A percentile compares a stretch with the other conserved stretches of the same genome.
Evolutionary conservation across 2,888 invertebrate genomes (phyloP).

Genomic region (Melitaea athalia): DNA sequence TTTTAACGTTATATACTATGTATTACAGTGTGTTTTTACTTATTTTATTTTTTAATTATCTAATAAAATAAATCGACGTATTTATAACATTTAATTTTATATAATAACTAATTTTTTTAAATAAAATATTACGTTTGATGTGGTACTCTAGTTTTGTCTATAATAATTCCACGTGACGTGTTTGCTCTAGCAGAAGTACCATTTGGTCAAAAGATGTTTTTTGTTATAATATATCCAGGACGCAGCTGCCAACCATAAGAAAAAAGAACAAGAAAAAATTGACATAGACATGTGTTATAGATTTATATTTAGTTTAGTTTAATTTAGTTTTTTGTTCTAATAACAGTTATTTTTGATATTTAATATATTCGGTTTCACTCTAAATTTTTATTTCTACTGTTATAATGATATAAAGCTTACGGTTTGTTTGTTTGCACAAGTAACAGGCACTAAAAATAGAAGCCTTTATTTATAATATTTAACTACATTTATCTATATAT

Average conservation of each 20-base stretch:
- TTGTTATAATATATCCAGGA: constrained; percentile 1
- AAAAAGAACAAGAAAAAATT: constrained; percentile 8
- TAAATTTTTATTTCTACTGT: no score
- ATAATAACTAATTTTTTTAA: no score
- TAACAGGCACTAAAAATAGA: no score
- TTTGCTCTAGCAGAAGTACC: constrained; percentile 10
- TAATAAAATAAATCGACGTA: background rate
- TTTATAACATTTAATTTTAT: background rate
- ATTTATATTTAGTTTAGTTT: background rate
- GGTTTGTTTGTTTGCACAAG: no score
- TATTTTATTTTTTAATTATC: background rate
- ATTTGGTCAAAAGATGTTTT: constrained; percentile 15
- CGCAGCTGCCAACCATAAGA: constrained; percentile 19
- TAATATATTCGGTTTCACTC: no score
- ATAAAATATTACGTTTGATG: background rate
- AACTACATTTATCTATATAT: no score
- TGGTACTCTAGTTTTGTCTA: background rate
- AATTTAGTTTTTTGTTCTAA: no score
- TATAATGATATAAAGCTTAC: no score
- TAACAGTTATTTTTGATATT: no score
- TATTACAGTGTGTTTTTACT: background rate
- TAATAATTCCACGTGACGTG: constrained; percentile 6
- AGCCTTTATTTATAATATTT: no score
- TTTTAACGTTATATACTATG: no score
- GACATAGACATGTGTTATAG: constrained; percentile 10